These are phyloP conservation scores for Thunnus maccoyii DNA, from an alignment of 2,113 vertebrate species.

Conservation along the genomic window DNA sequence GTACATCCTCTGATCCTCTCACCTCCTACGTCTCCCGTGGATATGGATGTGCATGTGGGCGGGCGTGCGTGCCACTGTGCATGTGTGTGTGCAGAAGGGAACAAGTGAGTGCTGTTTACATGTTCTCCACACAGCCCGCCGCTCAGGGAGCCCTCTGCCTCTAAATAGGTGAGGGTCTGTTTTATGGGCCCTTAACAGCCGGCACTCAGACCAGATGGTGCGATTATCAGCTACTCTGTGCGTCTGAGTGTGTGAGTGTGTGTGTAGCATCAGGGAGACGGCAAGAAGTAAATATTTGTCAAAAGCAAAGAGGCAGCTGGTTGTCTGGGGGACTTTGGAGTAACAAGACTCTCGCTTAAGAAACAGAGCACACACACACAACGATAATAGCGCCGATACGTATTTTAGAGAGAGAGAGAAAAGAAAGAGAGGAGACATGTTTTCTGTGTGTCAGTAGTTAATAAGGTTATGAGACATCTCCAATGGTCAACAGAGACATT, in stretches of 20 bases:
- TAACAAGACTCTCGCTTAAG: constrained; percentile 51
- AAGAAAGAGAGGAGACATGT: background rate
- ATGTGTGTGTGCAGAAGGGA: background rate
- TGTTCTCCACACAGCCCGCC: constrained; percentile 5
- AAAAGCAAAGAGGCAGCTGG: constrained; percentile 72
- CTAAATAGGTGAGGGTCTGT: constrained; percentile 69
- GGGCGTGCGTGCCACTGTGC: background rate
- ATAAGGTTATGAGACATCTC: no score
- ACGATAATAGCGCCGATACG: background rate
- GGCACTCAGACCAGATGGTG: constrained; percentile 77
- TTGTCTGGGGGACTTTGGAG: constrained; percentile 66
- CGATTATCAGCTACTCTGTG: constrained; percentile 72
- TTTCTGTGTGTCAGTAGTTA: no score
- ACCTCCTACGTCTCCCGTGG: constrained; percentile 41
- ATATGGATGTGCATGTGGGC: constrained; percentile 21
- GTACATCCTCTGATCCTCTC: constrained; percentile 56
- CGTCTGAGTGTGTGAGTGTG: constrained; percentile 43
- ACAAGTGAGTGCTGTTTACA: constrained; percentile 32
- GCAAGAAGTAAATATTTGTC: constrained; percentile 80
- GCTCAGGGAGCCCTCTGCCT: constrained; percentile 33
- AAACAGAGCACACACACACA: constrained; percentile 27
- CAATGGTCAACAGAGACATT: background rate
- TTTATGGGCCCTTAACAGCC: constrained; percentile 78
- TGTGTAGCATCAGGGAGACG: constrained; percentile 41
- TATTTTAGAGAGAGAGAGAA: background rate